Percentiles rank a stretch among this genome's conserved stretches.
phyloP scores from a whole-genome alignment of 1,140 invertebrate species.

The Helicorthomorpha holstii region DNA sequence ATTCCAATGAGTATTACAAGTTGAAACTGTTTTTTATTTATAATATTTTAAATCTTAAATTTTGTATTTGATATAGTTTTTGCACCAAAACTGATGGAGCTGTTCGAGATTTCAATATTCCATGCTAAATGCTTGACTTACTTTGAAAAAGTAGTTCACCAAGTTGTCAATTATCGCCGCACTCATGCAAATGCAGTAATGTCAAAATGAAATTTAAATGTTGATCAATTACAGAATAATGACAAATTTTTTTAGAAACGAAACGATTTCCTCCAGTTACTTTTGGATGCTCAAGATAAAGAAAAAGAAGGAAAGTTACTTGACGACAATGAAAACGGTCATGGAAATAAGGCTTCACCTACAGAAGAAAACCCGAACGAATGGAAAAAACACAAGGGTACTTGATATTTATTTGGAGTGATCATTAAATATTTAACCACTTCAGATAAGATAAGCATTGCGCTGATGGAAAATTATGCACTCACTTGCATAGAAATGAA shows the following conservation, averaged over 20 bases:
- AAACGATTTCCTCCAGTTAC: neutral
- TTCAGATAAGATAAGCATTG: no score
- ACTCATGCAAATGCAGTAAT: neutral
- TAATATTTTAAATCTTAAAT: neutral
- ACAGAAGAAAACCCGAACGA: no score
- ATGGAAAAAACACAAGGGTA: no score
- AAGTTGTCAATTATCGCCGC: neutral
- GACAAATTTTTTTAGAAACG: neutral
- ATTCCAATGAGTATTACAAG: neutral
- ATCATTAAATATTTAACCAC: no score
- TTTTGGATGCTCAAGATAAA: neutral
- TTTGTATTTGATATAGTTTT: neutral
- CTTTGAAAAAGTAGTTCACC: no score
- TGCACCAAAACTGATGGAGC: neutral
- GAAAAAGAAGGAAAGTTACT: no score
- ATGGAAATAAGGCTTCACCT: no score
- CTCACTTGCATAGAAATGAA: no score
- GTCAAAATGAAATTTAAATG: neutral
- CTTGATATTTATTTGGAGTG: no score
- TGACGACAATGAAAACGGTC: no score
- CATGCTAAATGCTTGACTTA: neutral
- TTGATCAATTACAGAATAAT: neutral
- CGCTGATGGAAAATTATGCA: no score
- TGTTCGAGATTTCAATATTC: neutral
- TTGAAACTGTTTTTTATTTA: neutral